phyloP scores from a whole-genome alignment of 1,140 invertebrate species.

The Trissolcus basalis region DNA sequence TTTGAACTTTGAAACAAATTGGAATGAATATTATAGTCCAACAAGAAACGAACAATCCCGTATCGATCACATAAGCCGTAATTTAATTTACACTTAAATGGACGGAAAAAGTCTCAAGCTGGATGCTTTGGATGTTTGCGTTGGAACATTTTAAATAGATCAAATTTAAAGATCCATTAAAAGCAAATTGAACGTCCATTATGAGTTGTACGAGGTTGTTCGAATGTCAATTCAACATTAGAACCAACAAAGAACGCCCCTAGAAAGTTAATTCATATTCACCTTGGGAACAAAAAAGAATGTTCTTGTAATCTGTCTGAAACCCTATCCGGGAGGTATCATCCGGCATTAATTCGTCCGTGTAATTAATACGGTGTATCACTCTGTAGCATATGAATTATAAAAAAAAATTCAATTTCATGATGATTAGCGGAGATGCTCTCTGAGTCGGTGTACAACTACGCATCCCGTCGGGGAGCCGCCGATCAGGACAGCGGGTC shows the following conservation, averaged over 20 bases:
- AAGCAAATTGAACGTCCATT: too few species aligned
- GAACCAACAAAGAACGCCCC: too few species aligned
- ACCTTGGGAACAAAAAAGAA: too few species aligned
- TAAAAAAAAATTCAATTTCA: conserved; percentile 44
- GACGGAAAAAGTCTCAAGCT: neutral
- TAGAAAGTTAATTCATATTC: too few species aligned
- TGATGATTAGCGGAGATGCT: conserved; percentile 74
- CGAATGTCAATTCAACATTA: too few species aligned
- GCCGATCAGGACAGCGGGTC: conserved; percentile 73
- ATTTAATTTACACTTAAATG: neutral
- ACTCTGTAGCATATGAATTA: conserved; percentile 8
- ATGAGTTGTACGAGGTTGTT: too few species aligned
- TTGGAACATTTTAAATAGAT: too few species aligned
- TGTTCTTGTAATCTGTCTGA: neutral
- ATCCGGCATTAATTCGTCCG: conserved; percentile 16
- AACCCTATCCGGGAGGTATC: neutral
- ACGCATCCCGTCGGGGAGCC: conserved; percentile 71
- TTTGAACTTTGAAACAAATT: conserved; percentile 8
- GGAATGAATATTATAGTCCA: conserved; percentile 1
- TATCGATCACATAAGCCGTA: neutral
- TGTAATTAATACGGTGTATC: conserved; percentile 41
- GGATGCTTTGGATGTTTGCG: neutral
- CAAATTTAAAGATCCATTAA: too few species aligned
- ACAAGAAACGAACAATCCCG: neutral
- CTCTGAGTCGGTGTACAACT: conserved; percentile 76